A percentile compares a stretch with the other conserved stretches of the same genome.
phyloP scores from a whole-genome alignment of 1,140 invertebrate genomes.

The Epicauta chinensis region DNA sequence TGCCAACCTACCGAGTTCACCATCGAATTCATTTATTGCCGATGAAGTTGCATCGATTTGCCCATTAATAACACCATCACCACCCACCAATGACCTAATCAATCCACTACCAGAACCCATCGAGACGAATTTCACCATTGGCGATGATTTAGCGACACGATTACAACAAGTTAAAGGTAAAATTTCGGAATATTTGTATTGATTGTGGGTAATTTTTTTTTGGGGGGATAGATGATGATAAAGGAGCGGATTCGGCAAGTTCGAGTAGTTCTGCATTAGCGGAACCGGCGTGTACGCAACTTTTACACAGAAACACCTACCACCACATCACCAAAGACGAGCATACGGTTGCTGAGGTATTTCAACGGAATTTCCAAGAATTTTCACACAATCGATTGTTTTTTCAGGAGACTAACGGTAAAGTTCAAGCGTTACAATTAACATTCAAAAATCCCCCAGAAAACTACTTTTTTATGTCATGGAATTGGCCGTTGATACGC shows the following conservation, averaged over 20 bases:
- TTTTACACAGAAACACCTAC: conserved; percentile 44
- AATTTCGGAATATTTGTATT: background rate
- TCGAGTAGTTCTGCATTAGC: conserved; percentile 46
- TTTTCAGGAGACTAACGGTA: conserved; percentile 33
- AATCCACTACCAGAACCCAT: conserved; percentile 44
- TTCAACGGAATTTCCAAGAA: no score
- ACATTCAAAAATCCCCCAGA: conserved; percentile 53
- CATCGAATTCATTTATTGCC: conserved; percentile 39
- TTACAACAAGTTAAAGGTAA: conserved; percentile 40
- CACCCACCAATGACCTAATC: conserved; percentile 44
- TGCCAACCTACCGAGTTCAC: conserved; percentile 22
- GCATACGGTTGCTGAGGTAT: conserved; percentile 36
- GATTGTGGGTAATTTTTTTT: background rate
- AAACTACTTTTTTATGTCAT: conserved; percentile 63
- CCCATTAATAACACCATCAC: conserved; percentile 47
- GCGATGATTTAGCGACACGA: conserved; percentile 37
- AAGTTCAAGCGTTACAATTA: conserved; percentile 45
- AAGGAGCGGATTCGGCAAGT: conserved; percentile 38
- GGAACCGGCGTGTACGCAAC: conserved; percentile 44
- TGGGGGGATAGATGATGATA: conserved; percentile 11
- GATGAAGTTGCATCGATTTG: conserved; percentile 51
- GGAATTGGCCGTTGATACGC: conserved; percentile 74
- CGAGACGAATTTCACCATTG: conserved; percentile 29
- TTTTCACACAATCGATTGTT: background rate
- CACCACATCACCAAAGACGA: conserved; percentile 45